phyloP scores from a whole-genome alignment of 2,113 vertebrate species.

The Daubentonia madagascariensis region DNA sequence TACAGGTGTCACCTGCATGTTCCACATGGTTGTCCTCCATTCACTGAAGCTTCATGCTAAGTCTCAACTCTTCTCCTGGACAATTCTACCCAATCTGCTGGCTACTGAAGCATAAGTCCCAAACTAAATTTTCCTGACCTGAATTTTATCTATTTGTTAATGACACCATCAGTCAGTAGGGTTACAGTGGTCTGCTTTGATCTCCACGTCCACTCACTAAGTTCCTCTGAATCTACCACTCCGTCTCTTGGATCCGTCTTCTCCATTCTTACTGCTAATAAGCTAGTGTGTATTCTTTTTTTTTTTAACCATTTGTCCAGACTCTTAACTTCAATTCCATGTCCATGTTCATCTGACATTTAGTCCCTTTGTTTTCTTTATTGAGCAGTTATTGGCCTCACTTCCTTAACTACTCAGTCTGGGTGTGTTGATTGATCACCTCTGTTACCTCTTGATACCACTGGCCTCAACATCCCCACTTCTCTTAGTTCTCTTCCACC shows the following conservation, averaged over 20 bases:
- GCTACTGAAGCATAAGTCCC: neutral
- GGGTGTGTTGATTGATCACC: neutral
- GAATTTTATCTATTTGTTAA: neutral
- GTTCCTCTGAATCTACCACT: neutral
- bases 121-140: neutral
- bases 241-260: neutral
- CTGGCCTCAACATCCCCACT: neutral
- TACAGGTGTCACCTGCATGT: neutral
- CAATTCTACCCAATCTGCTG: neutral
- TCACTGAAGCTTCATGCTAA: neutral
- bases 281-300: slow-evolving; percentile 6
- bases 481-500: neutral
- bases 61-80: neutral
- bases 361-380: neutral
- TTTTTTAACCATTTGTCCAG: neutral
- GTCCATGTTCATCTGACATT: neutral
- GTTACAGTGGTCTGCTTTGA: neutral
- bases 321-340: neutral
- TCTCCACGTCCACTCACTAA: neutral
- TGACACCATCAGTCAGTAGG: neutral
- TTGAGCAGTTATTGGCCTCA: neutral
- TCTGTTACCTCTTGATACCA: neutral
- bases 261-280: neutral
- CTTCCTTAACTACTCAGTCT: neutral
- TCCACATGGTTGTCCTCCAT: neutral